Evolutionary conservation across 2,888 invertebrate species (phyloP), one percentile per base, ranked within the genome.

Genomic region (Zhuqinia jingwanae): DNA sequence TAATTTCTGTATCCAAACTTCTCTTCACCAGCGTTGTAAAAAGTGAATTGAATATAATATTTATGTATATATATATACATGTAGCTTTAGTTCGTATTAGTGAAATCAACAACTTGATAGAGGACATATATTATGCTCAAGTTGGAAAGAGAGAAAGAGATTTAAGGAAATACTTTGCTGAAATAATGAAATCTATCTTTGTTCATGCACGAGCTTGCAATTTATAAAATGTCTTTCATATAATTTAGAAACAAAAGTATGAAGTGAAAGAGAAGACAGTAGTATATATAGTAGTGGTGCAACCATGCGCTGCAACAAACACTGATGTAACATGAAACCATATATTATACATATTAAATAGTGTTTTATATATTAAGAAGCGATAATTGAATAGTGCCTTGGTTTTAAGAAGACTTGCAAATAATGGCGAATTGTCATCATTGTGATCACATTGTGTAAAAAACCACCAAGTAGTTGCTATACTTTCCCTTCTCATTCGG

Each of bases 1-100:
- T 75, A n/a, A n/a, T n/a, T n/a, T 73, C 50, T 47, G 20, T 70
- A 17, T 70, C 56, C 75, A 75, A 75, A 75, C 75, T 75, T 75
- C 42, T 30, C 42, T 30, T 50, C 53, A 0, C 25, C 17, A 25
- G 22, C n/a, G 13, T 53, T 50, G 50, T 47, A 45, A 70, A 45
- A 70, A 70, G 65, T 65, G 65, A 36, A 58, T n/a, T 58, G 20
- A 20, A 58, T 20, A 25, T 25, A 22, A 22, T 58, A 3, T 25
- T 25, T 11, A 2, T 22, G 58, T 20, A n/a, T n/a, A n/a, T n/a
- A n/a, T n/a, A n/a, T n/a, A n/a, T n/a, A n/a, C n/a, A n/a, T n/a
- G n/a, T n/a, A n/a, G n/a, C n/a, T n/a, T n/a, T n/a, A n/a, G n/a
- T n/a, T n/a, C n/a, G n/a, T n/a, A n/a, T n/a, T 10, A 20, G 25